phyloP scores from a whole-genome alignment of 2,888 invertebrate genomes.

The Biston stratarius region DNA sequence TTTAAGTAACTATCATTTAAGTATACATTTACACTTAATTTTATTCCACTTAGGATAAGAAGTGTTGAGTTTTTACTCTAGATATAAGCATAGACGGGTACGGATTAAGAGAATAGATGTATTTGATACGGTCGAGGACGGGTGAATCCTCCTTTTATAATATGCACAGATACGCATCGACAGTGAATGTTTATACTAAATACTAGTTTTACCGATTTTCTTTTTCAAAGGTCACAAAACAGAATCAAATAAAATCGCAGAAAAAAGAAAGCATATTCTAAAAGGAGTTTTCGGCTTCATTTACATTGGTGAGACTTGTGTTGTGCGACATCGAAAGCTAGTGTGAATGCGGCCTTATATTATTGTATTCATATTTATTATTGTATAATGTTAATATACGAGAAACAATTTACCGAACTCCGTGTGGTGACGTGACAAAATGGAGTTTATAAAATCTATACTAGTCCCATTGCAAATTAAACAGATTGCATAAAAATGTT shows the following conservation, averaged over 20 bases:
- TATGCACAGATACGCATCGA: conserved; percentile 50
- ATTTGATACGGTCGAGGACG: conserved; percentile 54
- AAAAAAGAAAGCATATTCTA: conserved; percentile 66
- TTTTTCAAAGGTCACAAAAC: conserved; percentile 70
- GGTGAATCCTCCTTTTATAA: conserved; percentile 72
- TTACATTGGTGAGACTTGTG: conserved; percentile 76
- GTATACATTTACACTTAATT: conserved; percentile 65
- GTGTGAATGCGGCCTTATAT: conserved; percentile 80
- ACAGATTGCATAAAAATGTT: conserved; percentile 82
- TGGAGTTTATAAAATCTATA: conserved; percentile 70
- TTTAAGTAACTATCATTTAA: conserved; percentile 67
- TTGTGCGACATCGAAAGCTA: conserved; percentile 75
- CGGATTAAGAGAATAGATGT: conserved; percentile 55
- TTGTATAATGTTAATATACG: conserved; percentile 51
- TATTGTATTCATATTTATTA: conserved; percentile 61
- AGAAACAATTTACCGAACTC: conserved; percentile 65
- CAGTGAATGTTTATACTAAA: not conserved
- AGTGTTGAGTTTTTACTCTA: conserved; percentile 72
- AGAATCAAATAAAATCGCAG: not conserved
- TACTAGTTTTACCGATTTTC: not conserved
- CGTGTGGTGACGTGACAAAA: conserved; percentile 65
- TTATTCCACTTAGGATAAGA: conserved; percentile 82
- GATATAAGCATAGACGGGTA: conserved; percentile 74
- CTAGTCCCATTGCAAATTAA: conserved; percentile 85
- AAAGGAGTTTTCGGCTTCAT: conserved; percentile 75